Base-by-base conservation (phyloP, 2,888 invertebrate genomes). In the Drosophila conformis region DNA sequence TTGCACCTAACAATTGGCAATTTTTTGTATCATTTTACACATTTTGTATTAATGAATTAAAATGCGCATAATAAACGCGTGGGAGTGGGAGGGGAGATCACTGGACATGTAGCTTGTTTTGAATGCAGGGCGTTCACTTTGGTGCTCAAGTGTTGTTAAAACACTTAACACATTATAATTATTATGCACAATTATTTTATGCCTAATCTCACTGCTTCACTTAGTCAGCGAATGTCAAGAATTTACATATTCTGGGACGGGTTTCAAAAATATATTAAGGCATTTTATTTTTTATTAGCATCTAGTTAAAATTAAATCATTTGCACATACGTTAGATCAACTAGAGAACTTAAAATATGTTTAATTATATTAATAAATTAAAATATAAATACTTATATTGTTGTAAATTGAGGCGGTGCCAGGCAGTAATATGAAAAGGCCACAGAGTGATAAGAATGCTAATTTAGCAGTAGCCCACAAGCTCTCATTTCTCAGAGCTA, bases 91-190 rank as follows among this genome's bases (percentile, higher is more conserved):
- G 40, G 38, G 29, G 18, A 29, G 40, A 11, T 4, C 11, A 8
- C 18, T 46, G 46, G 46, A 46, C 31, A 13, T 27, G n/a, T 25
- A 36, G 15, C 46, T 53, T 8, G 57, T 42, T 61, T 54, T 65
- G 57, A 78, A 70, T 75, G 68, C 64, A 71, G 85, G 75, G 62
- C 80, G 84, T 84, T 85, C 78, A 85, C 85, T 74, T 69, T 57
- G 31, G n/a, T 27, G 29, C 21, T 61, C 48, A 46, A 53, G 67
- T 73, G 68, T 21, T n/a, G 53, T 38, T 4, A 56, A 33, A 58
- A 6, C 21, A 35, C 1, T 35, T 46, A 52, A 13, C 40, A 10
- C 27, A 21, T 53, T 13, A 33, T 33, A 51, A n/a, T 18, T 35
- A 18, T 25, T 27, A 18, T 27, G 15, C 13, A 25, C 15, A 25